Base-by-base conservation (phyloP, 1,140 invertebrate species). In the Megathymus violae region DNA sequence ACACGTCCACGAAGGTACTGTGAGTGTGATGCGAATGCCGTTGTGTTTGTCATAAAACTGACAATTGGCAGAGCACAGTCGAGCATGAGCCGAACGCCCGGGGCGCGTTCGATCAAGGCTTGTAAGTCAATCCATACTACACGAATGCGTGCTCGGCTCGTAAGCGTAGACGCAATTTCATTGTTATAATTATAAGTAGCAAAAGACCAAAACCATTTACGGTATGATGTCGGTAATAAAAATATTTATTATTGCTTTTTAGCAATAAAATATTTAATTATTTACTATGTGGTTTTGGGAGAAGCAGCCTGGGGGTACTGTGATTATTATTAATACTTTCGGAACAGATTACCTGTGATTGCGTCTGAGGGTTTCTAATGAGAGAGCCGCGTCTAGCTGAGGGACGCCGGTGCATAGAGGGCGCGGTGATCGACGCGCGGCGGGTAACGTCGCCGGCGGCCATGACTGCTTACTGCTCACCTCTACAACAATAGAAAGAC, bases 371-470 rank as follows among this genome's bases (percentile, higher is more conserved):
- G 56, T 74, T 77, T 67, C 89, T 91, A 47, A 91, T 83, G 56
- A 92, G 86, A 0, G 88, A 89, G 41, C 89, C 89, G 3, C 89
- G 80, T 27, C 90, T 73, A 4, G 84, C 83, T 5, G 90, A 92
- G 10, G 90, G 79, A 15, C 90, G 72, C 19, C 91, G 82, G 54
- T 91, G 85, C 85, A 88, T 89, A 3, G 89, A 91, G 17, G 89
- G 87, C 72, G 88, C 84, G 11, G 89, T 92, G 69, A 92, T 87
- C 11, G 90, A 92, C 19, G 91, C 88, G 17, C 91, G 84, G 43
- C 91, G 82, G 22, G 90, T 91, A 40, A 91, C 88, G 69, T 92
- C 91, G 34, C 89, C 89, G 16, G 91, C 88, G 22, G 78, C 86
- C 91, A 92, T 92, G 27, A 40, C 64, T 69, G 40, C 27, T 65